Base-by-base conservation (phyloP, 2,888 invertebrate genomes). In the Orchesellides sinensis region DNA sequence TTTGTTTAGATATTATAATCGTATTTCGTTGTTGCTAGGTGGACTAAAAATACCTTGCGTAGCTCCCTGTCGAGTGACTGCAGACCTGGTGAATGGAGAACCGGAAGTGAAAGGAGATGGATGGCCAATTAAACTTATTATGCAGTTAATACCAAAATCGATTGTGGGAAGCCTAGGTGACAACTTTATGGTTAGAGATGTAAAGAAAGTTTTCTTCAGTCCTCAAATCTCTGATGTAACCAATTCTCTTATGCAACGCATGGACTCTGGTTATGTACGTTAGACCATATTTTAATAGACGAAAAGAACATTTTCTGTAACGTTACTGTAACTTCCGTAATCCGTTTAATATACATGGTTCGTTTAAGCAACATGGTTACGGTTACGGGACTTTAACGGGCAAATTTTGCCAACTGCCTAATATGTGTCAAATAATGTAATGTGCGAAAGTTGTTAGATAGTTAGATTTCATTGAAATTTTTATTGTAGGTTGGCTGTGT, bases 81-180 rank as follows among this genome's bases (percentile, higher is more conserved):
- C 89, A 12, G 92, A 93, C 86, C 92, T 93, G 88, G 94, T 96
- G 88, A 96, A 96, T 89, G 96, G 96, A 1, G 97, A 97, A 89
- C 95, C 96, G 0, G 98, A 98, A 90, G 92, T 98, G 92, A 96
- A 96, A 91, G 96, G 97, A 0, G 96, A 96, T 89, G 95, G 95
- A 32, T 98, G 98, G 98, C 98, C 98, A 0, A 93, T 93, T 87
- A 97, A 96, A 89, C 90, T 98, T 45, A 93, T 97, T 65, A 97
- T 98, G 96, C 98, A 98, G 90, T 90, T 98, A 85, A 96, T 98
- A 94, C 98, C 98, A 0, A 97, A 97, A 89, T 94, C 95, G 89
- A 91, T 98, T 84, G 95, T 98, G 88, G 96, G 96, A 85, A 96
- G 94, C 90, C 96, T 98, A 88, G 96, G 96, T 0, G 96, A 96